Base-by-base conservation (phyloP, 2,113 vertebrate genomes). In the Silurus glanis region DNA sequence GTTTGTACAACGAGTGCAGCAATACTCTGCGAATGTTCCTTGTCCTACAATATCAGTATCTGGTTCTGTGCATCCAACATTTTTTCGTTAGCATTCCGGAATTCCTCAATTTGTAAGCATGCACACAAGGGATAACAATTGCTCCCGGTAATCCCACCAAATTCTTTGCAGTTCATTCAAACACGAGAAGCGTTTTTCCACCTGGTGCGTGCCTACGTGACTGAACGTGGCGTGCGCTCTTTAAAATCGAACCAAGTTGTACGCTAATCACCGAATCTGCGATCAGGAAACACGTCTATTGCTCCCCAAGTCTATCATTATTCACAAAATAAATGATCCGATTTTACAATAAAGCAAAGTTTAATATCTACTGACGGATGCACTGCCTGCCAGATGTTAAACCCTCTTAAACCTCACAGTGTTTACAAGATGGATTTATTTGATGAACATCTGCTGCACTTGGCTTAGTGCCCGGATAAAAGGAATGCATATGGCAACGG, bases 381-480 rank as follows among this genome's bases (percentile, higher is more conserved):
- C 89, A 89, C 84, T 61, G 37, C 45, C 67, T 74, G 56, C 55
- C 55, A 71, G 45, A 91, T 90, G 92, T 93, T 92, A 93, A 85
- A 86, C 87, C 90, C 87, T 83, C 91, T 91, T 90, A 93, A 86
- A 92, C 92, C 88, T 92, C 89, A 90, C 69, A 87, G 90, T 93
- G 93, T 93, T 93, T 93, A 94, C 92, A 93, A 93, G 92, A 93
- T 92, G 92, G 91, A 90, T 92, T 87, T 62, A 71, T 89, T 92
- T 93, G 88, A 81, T 78, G 89, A 94, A 94, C 94, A 94, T 94
- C 92, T 94, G 92, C 86, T 90, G 87, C 82, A 91, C 87, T 92
- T 94, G 93, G 94, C 91, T 78, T 78, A 71, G 55, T 90, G 91
- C 91, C 88, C 87, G 87, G 89, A 91, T 87, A 86, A 92, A 37